phyloP scores from a whole-genome alignment of 2,113 vertebrate genomes.

The Toxotes chatareus region DNA sequence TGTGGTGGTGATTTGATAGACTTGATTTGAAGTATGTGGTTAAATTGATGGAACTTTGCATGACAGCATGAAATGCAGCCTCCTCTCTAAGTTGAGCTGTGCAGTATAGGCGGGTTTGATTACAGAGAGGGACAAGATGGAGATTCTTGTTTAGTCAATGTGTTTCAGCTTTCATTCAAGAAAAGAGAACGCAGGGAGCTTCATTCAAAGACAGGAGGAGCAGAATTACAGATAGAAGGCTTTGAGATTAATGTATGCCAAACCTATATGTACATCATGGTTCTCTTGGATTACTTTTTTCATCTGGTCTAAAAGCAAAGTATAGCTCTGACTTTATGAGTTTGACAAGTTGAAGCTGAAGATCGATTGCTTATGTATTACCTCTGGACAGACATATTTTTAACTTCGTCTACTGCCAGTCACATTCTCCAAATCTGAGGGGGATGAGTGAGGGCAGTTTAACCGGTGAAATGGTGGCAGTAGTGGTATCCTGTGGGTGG shows the following conservation, averaged over 20 bases:
- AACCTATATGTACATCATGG: not conserved
- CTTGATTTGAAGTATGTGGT: not conserved
- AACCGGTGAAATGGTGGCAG: conserved; percentile 8
- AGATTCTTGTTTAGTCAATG: conserved; percentile 18
- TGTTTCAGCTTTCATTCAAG: conserved; percentile 4
- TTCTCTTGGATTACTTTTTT: not conserved
- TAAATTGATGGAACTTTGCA: not conserved
- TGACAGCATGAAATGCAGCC: not conserved
- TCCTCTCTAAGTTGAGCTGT: not conserved
- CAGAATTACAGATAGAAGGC: not conserved
- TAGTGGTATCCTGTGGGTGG: not conserved
- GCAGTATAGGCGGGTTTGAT: not conserved
- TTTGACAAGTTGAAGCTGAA: conserved; percentile 24
- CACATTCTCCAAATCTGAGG: conserved; percentile 29
- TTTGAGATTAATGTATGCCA: conserved; percentile 1
- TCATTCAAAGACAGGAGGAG: conserved; percentile 5
- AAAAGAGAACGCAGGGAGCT: not conserved
- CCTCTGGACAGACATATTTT: conserved; percentile 34
- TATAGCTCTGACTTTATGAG: not conserved
- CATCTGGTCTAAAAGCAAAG: conserved; percentile 1
- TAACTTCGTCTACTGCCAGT: conserved; percentile 9
- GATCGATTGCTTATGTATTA: conserved; percentile 34
- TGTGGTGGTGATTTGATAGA: not conserved
- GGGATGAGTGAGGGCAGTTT: conserved; percentile 30
- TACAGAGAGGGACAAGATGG: conserved; percentile 11